Evolutionary conservation across 2,888 invertebrate species (phyloP).

Genomic region (Stenotaenia linearis): DNA sequence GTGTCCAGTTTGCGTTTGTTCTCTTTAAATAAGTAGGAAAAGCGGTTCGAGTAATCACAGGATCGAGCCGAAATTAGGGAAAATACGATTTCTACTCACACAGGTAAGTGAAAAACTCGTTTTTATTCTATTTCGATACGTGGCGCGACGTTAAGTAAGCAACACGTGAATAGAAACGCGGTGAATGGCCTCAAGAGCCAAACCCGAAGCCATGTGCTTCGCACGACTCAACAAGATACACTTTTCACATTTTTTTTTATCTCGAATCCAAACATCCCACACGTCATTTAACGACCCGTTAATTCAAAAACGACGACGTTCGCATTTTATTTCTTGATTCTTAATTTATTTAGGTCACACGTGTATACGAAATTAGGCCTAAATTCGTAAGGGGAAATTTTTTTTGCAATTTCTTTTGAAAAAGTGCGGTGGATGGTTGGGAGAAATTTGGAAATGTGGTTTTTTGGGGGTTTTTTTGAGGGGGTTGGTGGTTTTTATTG

Average conservation of each 20-base stretch:
- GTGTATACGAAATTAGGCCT: too few relatives aligned
- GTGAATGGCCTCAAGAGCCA: neutral
- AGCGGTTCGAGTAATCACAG: neutral
- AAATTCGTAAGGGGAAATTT: too few relatives aligned
- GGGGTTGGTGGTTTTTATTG: neutral
- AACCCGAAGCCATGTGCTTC: constrained; percentile 2
- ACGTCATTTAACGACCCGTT: neutral
- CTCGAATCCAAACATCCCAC: neutral
- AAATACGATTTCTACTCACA: neutral
- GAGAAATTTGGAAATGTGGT: too few relatives aligned
- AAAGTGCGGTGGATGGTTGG: too few relatives aligned
- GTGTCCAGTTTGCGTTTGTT: neutral
- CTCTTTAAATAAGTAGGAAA: neutral
- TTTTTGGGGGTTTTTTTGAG: too few relatives aligned
- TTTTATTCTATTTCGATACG: neutral
- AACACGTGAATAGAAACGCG: neutral
- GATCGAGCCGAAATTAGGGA: neutral
- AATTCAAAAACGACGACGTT: too few relatives aligned
- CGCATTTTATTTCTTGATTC: too few relatives aligned
- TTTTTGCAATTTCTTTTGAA: too few relatives aligned
- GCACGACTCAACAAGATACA: neutral
- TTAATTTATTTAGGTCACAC: too few relatives aligned
- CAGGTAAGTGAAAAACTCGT: neutral
- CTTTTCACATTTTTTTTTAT: too few relatives aligned
- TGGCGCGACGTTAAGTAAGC: neutral